Evolutionary conservation across 2,113 vertebrate genomes (phyloP).

Genomic region (Plestiodon gilberti): DNA sequence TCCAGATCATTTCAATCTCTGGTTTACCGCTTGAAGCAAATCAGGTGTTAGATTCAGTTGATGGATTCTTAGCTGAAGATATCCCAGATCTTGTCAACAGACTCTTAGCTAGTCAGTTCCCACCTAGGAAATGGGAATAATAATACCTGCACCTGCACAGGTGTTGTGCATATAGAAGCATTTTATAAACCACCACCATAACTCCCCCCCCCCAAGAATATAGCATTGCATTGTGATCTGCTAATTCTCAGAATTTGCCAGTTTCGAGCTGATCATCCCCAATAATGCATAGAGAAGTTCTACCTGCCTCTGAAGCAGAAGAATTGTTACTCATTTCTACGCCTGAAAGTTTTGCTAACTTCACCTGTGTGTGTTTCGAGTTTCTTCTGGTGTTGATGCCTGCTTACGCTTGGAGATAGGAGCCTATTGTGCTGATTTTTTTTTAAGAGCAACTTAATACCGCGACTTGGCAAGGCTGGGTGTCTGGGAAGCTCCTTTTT

Average conservation of each 20-base stretch:
- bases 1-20: background rate
- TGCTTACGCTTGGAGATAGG: background rate
- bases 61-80: background rate
- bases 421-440: constrained; percentile 34
- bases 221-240: background rate
- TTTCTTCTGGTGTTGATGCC: background rate
- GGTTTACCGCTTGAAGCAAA: background rate
- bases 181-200: background rate
- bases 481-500: constrained; percentile 49
- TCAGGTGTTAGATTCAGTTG: background rate
- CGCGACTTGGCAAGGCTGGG: constrained; percentile 45
- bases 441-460: constrained; percentile 23
- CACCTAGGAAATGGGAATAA: background rate
- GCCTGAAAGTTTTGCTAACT: background rate
- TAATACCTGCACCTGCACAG: background rate
- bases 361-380: background rate
- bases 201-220: too few species aligned
- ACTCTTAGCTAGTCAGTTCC: background rate
- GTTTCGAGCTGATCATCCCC: background rate
- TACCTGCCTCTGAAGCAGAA: background rate
- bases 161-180: background rate
- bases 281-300: background rate
- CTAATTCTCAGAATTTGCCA: background rate
- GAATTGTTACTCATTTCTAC: background rate
- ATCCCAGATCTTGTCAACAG: background rate